Evolutionary conservation across 2,113 vertebrate genomes (phyloP).

Genomic region (Cinclus mexicanus): DNA sequence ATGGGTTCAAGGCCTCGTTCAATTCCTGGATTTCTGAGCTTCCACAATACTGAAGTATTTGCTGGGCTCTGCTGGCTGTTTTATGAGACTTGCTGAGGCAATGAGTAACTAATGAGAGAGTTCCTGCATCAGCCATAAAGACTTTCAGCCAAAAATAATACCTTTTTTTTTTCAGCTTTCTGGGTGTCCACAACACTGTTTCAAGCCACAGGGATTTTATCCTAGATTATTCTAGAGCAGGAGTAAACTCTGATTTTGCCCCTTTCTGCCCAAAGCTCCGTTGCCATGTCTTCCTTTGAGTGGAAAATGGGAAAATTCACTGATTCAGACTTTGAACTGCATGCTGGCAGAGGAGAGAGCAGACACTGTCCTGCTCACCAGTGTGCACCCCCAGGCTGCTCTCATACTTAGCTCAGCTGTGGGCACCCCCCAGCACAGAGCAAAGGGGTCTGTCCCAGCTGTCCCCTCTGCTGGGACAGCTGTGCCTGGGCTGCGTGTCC

Average conservation of each 20-base stretch:
- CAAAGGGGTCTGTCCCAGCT: background rate
- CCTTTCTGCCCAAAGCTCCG: background rate
- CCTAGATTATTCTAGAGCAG: background rate
- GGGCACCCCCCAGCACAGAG: background rate
- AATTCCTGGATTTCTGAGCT: constrained; percentile 64
- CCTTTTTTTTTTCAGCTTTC: background rate
- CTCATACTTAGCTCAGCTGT: background rate
- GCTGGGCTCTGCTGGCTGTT: constrained; percentile 25
- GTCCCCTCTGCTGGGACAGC: background rate
- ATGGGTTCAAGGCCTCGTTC: constrained; percentile 75
- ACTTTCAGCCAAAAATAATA: constrained; percentile 13
- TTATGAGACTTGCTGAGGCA: constrained; percentile 56
- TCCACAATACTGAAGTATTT: constrained; percentile 44
- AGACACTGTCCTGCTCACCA: background rate
- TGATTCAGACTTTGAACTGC: background rate
- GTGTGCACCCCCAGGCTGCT: background rate
- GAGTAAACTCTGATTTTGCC: accelerated
- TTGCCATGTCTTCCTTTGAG: background rate
- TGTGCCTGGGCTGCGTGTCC: accelerated
- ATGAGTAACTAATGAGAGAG: constrained; percentile 56
- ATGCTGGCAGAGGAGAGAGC: background rate
- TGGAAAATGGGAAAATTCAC: background rate
- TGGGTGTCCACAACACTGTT: background rate
- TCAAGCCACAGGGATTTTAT: background rate
- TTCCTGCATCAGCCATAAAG: background rate